Base-by-base conservation (phyloP, 2,888 invertebrate genomes). In the Rotaria socialis region DNA sequence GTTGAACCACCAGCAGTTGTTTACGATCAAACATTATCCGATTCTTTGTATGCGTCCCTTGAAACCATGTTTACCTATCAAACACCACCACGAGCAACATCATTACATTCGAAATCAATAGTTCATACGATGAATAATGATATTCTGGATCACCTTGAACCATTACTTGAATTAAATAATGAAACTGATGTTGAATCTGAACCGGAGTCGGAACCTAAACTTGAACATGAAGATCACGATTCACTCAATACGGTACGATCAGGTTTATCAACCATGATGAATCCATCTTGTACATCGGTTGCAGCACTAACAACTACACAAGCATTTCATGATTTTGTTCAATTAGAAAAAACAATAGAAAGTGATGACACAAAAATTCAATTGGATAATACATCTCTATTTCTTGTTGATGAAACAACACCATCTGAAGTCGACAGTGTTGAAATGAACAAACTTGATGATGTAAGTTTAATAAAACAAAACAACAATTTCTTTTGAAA, bases 41-140 rank as follows among this genome's bases (percentile, higher is more conserved):
- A 80, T 80, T 80, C 80, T n/a, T 47, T 80, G 35, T 80, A 80
- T 80, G 80, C 80, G 11, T 80, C 80, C 1, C 43, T 80, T 3
- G 80, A 80, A 80, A 80, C 47, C 11, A 80, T 80, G 80, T 80
- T 80, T n/a, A n/a, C 24, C 2, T 47, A n/a, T 47, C 47, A 80
- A 47, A 80, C 80, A 47, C 67, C 67, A 41, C 11, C 14, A 67
- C 35, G 67, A 67, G 1, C 67, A 67, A 35, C 35, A 35, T 5
- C 35, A 35, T 35, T 14, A 67, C 35, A 35, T 22, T 47, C 75
- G 24, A 22, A 80, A 80, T 80, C 80, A 11, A 8, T 80, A 5
- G 8, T 47, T 80, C 0, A 43, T 47, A 80, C 80, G 3, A 47
- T 80, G 80, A 47, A 80, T 80, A 47, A 80, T 24, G 47, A 80